Evolutionary conservation across 2,888 invertebrate genomes (phyloP).

Genomic region (Tuberolachnus salignus): DNA sequence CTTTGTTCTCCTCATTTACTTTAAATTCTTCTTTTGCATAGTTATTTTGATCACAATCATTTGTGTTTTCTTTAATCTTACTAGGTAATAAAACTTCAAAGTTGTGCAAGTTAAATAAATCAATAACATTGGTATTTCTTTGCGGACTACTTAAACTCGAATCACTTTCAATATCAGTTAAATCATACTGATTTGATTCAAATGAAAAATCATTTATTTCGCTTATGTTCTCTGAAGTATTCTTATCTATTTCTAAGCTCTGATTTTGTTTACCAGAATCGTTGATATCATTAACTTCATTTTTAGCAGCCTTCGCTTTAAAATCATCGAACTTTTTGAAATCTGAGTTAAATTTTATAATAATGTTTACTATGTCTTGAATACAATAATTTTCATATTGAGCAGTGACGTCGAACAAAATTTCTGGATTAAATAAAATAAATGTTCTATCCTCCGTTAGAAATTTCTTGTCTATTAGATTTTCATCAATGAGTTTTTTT

Average conservation of each 20-base stretch:
- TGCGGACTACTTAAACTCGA: background rate
- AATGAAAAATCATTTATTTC: background rate
- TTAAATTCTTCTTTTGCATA: background rate
- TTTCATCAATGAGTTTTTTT: slow-evolving; percentile 31
- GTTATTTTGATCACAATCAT: background rate
- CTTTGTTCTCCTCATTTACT: background rate
- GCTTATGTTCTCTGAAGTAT: background rate
- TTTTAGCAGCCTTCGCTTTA: too few species aligned
- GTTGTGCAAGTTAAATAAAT: slow-evolving; percentile 44
- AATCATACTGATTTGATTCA: background rate
- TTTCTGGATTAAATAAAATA: slow-evolving; percentile 46
- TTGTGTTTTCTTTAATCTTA: background rate
- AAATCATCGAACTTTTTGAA: background rate
- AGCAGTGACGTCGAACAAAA: slow-evolving; percentile 1
- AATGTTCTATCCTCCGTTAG: slow-evolving; percentile 30
- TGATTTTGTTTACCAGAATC: background rate
- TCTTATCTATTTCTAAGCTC: too few species aligned
- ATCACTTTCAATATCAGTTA: background rate
- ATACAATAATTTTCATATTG: slow-evolving; percentile 18
- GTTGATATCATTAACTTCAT: background rate
- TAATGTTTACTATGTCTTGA: slow-evolving; percentile 13
- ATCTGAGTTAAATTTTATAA: slow-evolving; percentile 27
- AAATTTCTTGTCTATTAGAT: slow-evolving; percentile 24
- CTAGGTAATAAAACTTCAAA: slow-evolving; percentile 5
- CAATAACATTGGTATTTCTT: slow-evolving; percentile 10